Conservation (phyloP, 2,888 invertebrate species). For the Drosophila neonasuta region DNA sequence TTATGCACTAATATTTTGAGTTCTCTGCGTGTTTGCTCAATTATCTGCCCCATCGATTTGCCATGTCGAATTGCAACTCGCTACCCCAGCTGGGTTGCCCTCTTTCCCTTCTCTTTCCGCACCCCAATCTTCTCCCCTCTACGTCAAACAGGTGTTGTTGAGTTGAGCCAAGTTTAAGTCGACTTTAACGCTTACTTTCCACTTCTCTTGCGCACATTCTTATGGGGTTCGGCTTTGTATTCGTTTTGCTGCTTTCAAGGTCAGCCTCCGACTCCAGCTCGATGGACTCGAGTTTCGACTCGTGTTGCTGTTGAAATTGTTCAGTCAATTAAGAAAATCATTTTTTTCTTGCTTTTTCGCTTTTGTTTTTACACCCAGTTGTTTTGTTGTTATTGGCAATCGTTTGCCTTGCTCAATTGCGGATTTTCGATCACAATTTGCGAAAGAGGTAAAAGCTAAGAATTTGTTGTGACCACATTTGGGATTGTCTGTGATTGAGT, state of each 20-base stretch:
- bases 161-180: constrained; percentile 30
- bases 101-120: neutral
- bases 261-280: constrained; percentile 50
- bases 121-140: neutral
- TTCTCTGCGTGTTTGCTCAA: constrained; percentile 39
- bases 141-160: constrained; percentile 27
- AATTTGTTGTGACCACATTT: constrained; percentile 42
- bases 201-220: constrained; percentile 54
- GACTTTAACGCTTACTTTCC: constrained; percentile 36
- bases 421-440: constrained; percentile 58
- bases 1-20: constrained; percentile 52
- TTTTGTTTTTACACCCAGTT: constrained; percentile 53
- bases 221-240: constrained; percentile 18
- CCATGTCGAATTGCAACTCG: constrained; percentile 25
- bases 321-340: constrained; percentile 72
- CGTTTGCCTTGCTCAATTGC: constrained; percentile 57
- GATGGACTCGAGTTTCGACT: constrained; percentile 31
- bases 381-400: constrained; percentile 45
- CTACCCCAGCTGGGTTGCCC: neutral
- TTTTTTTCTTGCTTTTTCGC: constrained; percentile 38
- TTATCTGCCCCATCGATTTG: constrained; percentile 58
- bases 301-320: constrained; percentile 63
- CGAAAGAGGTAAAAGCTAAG: constrained; percentile 68
- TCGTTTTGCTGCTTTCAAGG: constrained; percentile 57
- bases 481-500: constrained; percentile 32